Conservation (phyloP, 2,888 invertebrate species). For the Epirrita christyi region DNA sequence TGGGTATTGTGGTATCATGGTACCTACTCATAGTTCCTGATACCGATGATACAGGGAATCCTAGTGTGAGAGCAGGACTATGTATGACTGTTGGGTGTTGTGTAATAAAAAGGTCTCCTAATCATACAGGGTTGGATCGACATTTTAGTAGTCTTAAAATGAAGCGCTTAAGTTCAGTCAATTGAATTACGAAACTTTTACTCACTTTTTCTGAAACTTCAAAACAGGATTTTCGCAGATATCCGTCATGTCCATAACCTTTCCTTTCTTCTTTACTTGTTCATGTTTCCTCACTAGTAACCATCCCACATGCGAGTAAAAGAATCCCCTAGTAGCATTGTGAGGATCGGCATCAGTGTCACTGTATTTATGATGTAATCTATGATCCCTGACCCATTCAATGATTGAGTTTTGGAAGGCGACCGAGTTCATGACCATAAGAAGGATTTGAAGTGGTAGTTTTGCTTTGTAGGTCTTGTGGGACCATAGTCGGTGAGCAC, state of each 20-base stretch:
- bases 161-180: too few species aligned
- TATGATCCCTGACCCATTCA: constrained; percentile 86
- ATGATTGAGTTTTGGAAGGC: constrained; percentile 79
- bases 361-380: constrained; percentile 89
- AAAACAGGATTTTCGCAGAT: constrained; percentile 88
- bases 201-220: constrained; percentile 88
- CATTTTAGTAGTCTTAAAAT: too few species aligned
- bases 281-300: constrained; percentile 90
- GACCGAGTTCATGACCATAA: constrained; percentile 54
- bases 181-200: constrained; percentile 5
- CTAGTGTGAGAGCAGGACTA: too few species aligned
- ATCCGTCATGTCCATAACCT: constrained; percentile 88
- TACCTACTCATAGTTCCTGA: too few species aligned
- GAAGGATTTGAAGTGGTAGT: constrained; percentile 51
- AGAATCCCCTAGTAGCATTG: constrained; percentile 91
- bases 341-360: constrained; percentile 83
- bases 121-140: too few species aligned
- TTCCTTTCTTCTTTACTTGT: constrained; percentile 88
- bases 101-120: too few species aligned
- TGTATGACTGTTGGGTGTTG: too few species aligned
- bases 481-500: constrained; percentile 57
- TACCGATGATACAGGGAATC: too few species aligned
- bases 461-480: constrained; percentile 58
- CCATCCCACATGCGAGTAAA: constrained; percentile 95
- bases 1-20: too few species aligned